Conservation (phyloP, 2,797 vertebrate species). For the Rhabdomys pumilio region DNA sequence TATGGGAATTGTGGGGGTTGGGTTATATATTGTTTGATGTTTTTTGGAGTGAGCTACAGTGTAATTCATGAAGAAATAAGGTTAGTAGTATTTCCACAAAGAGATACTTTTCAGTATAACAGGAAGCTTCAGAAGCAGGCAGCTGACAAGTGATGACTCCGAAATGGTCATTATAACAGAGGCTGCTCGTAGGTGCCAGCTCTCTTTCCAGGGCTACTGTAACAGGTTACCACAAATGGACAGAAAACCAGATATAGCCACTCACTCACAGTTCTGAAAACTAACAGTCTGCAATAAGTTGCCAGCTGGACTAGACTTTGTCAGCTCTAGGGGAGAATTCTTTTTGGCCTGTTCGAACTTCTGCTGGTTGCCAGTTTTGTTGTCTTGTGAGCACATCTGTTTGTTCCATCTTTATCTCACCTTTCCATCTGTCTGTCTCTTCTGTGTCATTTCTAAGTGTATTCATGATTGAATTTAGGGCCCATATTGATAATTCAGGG, state of each 20-base stretch:
- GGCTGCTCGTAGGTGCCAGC: not conserved
- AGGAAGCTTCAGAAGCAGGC: not conserved
- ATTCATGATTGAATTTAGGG: not conserved
- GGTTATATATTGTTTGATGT: not conserved
- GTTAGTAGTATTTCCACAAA: not conserved
- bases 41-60: conserved; percentile 29
- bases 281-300: not conserved
- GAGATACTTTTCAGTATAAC: not conserved
- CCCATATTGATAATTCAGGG: not conserved
- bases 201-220: not conserved
- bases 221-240: not conserved
- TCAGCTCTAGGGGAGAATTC: not conserved
- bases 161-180: not conserved
- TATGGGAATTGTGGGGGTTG: not conserved
- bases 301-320: not conserved
- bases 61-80: conserved; percentile 34
- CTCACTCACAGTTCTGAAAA: not conserved
- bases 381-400: not conserved
- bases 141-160: not conserved
- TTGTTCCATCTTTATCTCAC: not conserved
- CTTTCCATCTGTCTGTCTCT: not conserved
- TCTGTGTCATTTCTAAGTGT: conserved; percentile 14
- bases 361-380: not conserved
- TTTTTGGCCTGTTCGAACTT: not conserved
- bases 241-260: not conserved